These are phyloP conservation scores for Phrynocephalus vlangalii DNA, from an alignment of 2,797 vertebrate genomes.

Conservation along the genomic window DNA sequence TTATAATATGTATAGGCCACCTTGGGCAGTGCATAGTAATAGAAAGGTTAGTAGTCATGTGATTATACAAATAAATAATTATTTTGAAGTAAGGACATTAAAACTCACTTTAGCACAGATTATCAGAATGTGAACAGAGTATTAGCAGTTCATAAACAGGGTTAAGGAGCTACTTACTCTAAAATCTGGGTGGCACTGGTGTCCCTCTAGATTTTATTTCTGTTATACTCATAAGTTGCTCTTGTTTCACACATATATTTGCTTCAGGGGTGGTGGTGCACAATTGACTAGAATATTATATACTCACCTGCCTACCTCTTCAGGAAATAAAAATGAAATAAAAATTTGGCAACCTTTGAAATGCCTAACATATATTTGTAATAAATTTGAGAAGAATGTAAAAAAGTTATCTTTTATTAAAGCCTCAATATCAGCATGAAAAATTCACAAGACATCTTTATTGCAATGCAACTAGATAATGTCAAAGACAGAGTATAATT, in stretches of 20 bases:
- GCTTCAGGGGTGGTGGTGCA: neutral
- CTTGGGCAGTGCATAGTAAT: no score
- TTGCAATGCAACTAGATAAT: neutral
- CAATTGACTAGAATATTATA: neutral
- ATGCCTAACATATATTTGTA: neutral
- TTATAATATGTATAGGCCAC: no score
- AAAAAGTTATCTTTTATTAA: slow-evolving; percentile 30
- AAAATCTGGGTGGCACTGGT: no score
- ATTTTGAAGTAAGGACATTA: neutral
- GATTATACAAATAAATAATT: no score
- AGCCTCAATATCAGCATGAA: neutral
- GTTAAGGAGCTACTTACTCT: no score
- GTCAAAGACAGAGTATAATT: neutral
- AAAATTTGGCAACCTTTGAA: slow-evolving; percentile 7
- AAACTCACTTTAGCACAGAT: no score
- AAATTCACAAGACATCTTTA: slow-evolving; percentile 34
- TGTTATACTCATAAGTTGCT: no score
- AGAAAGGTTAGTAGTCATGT: neutral
- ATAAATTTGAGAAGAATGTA: slow-evolving; percentile 5
- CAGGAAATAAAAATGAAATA: neutral
- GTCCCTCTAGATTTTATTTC: no score
- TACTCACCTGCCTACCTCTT: neutral
- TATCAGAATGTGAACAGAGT: neutral
- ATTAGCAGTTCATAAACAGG: neutral
- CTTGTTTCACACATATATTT: neutral